Percentiles rank a stretch among this genome's conserved stretches.
Evolutionary conservation across 2,113 vertebrate genomes (phyloP).

Genomic region (Limnothrissa miodon): DNA sequence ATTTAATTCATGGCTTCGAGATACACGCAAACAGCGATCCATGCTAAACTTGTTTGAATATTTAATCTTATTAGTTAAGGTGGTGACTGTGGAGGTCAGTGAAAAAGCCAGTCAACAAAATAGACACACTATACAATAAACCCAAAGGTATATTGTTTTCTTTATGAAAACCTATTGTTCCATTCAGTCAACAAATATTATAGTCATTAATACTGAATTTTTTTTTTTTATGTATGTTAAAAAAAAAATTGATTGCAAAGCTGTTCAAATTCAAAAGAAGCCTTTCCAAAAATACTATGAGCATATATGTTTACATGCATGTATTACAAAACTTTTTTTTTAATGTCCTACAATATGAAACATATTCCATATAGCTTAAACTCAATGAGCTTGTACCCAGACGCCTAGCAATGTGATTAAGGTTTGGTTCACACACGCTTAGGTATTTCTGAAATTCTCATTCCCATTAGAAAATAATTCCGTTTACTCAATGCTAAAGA

Average conservation of each 20-base stretch:
- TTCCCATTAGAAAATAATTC: too few species aligned
- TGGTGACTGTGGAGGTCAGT: background rate
- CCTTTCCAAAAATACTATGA: background rate
- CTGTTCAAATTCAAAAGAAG: background rate
- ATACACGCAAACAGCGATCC: background rate
- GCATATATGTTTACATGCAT: background rate
- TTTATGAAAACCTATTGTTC: background rate
- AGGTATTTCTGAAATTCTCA: too few species aligned
- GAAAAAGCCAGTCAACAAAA: background rate
- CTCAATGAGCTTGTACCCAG: background rate
- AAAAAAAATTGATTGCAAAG: too few species aligned
- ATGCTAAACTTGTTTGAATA: background rate
- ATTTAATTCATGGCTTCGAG: background rate
- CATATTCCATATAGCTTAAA: background rate
- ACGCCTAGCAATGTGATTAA: background rate
- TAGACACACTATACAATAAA: background rate
- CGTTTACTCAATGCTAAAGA: too few species aligned
- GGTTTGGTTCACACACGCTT: too few species aligned
- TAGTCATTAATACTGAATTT: background rate
- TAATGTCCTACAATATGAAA: background rate
- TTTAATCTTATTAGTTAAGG: conserved; percentile 10
- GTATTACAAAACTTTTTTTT: background rate
- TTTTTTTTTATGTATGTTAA: too few species aligned
- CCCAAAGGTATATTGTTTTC: background rate
- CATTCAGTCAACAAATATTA: background rate